phyloP scores from a whole-genome alignment of 2,797 vertebrate species.

The Gallinago stenura region DNA sequence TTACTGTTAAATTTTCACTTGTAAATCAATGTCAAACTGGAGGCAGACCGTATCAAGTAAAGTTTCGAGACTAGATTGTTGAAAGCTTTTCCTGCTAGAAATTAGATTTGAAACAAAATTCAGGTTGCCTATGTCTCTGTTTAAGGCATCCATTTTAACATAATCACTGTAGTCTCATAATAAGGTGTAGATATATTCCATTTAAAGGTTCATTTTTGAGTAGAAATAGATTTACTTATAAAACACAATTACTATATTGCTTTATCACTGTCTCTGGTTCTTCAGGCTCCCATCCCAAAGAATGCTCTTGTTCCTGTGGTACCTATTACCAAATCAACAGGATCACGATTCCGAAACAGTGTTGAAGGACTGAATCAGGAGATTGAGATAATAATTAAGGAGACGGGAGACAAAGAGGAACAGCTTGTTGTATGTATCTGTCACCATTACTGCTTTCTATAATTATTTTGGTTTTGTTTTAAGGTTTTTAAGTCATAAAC shows the following conservation, averaged over 20 bases:
- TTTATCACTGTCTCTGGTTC: conserved; percentile 1
- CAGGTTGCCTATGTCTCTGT: not conserved
- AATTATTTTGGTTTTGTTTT: not conserved
- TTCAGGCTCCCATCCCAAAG: conserved; percentile 93
- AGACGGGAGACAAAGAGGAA: conserved; percentile 94
- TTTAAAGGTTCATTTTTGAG: not conserved
- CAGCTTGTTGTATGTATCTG: conserved; percentile 90
- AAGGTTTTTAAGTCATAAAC: not conserved
- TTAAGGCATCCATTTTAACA: not conserved
- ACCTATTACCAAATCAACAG: conserved; percentile 88
- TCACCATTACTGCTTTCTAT: not conserved
- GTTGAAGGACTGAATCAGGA: conserved; percentile 98
- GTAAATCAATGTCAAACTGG: not conserved
- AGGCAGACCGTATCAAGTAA: not conserved
- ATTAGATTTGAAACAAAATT: not conserved
- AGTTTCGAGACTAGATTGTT: not conserved
- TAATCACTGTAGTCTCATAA: fast-evolving
- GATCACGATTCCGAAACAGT: conserved; percentile 95
- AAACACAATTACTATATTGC: not conserved
- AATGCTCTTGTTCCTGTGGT: conserved; percentile 92
- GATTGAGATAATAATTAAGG: conserved; percentile 98
- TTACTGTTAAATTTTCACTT: conserved; percentile 1
- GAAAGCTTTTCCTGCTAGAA: not conserved
- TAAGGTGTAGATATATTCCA: not conserved
- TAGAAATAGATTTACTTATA: not conserved